Evolutionary conservation across 2,797 vertebrate species (phyloP).

Genomic region (Pogoniulus pusillus): DNA sequence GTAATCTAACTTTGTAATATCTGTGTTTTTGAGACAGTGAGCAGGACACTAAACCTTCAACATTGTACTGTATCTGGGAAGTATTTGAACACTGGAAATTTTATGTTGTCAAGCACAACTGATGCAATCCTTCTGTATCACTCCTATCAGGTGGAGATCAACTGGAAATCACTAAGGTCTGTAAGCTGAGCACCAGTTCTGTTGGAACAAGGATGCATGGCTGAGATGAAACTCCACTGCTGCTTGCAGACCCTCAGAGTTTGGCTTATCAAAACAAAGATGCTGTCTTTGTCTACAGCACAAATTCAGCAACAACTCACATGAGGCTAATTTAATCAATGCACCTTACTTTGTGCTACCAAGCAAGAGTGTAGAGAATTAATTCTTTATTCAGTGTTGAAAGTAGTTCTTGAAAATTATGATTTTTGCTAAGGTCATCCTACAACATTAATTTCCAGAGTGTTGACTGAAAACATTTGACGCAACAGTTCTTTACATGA

Average conservation of each 20-base stretch:
- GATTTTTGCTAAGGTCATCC: constrained; percentile 52
- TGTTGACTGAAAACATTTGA: constrained; percentile 32
- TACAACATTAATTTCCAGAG: constrained; percentile 56
- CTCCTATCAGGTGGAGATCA: background rate
- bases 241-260: background rate
- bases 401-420: constrained; percentile 52
- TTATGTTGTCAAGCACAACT: background rate
- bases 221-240: background rate
- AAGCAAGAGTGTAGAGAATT: constrained; percentile 56
- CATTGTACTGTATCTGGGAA: background rate
- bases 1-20: background rate
- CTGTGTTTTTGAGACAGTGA: accelerated
- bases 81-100: background rate
- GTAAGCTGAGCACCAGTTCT: background rate
- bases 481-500: constrained; percentile 19
- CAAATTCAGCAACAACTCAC: constrained; percentile 2
- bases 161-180: background rate
- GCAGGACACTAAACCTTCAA: background rate
- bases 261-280: background rate
- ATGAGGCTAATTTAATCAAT: constrained; percentile 14
- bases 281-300: background rate
- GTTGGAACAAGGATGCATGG: background rate
- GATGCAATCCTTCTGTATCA: background rate
- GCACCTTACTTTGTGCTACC: constrained; percentile 25
- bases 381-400: constrained; percentile 49